These are phyloP conservation scores for Nothocercus nigrocapillus DNA, from an alignment of 2,113 vertebrate species.

Conservation along the genomic window DNA sequence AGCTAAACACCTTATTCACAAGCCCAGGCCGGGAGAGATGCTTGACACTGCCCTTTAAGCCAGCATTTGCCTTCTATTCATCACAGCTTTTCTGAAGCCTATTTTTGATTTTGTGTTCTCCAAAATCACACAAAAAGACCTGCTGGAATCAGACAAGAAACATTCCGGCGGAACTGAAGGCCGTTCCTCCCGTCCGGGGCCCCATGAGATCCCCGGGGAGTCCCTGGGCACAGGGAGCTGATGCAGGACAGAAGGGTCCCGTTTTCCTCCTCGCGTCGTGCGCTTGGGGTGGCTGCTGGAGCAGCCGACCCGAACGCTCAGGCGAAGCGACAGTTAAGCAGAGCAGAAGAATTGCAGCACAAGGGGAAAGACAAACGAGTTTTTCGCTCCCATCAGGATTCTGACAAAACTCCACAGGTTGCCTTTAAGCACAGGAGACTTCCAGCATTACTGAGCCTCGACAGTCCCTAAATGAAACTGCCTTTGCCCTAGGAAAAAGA, in stretches of 20 bases:
- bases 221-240: no score
- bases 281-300: slow-evolving; percentile 47
- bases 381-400: slow-evolving; percentile 33
- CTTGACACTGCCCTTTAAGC: not conserved
- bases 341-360: slow-evolving; percentile 71
- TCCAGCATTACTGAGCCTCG: slow-evolving; percentile 31
- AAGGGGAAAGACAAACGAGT: slow-evolving; percentile 63
- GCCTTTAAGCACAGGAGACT: slow-evolving; percentile 33
- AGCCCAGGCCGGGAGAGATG: not conserved
- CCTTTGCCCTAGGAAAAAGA: slow-evolving; percentile 39
- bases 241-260: no score
- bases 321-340: slow-evolving; percentile 72
- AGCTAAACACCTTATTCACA: not conserved
- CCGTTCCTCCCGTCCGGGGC: not conserved
- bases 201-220: no score
- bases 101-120: not conserved
- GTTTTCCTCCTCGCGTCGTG: no score
- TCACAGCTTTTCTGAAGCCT: not conserved
- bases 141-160: not conserved
- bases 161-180: not conserved
- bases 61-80: not conserved
- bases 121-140: not conserved
- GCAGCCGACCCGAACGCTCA: slow-evolving; percentile 35
- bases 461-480: slow-evolving; percentile 24
- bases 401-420: slow-evolving; percentile 49